These are phyloP conservation scores for Phyllotis vaccarum DNA, from an alignment of 2,797 vertebrate genomes.

Conservation along the genomic window DNA sequence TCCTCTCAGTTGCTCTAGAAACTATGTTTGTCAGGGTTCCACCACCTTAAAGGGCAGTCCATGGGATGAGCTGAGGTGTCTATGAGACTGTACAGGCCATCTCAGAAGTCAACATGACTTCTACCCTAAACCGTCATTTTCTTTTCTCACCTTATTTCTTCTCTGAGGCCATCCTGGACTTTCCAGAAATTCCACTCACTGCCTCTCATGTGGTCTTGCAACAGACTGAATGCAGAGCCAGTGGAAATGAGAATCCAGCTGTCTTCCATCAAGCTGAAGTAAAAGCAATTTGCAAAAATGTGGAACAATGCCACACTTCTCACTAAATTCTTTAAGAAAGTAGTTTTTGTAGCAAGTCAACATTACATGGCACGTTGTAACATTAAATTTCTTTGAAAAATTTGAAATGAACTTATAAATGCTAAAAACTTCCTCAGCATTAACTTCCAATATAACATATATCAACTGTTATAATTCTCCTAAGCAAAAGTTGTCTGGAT, in stretches of 20 bases:
- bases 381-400: conserved; percentile 40
- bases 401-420: conserved; percentile 38
- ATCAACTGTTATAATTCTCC: not conserved
- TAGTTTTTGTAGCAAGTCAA: conserved; percentile 20
- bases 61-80: not conserved
- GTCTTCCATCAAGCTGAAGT: conserved; percentile 65
- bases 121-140: conserved; percentile 20
- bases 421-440: not conserved
- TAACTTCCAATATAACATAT: not conserved
- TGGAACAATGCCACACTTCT: conserved; percentile 43
- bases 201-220: conserved; percentile 50
- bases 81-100: not conserved
- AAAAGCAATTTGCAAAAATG: conserved; percentile 61
- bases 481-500: conserved; percentile 26
- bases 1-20: not conserved
- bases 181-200: conserved; percentile 54
- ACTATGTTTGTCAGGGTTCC: not conserved
- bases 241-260: conserved; percentile 58
- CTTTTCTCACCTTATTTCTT: conserved; percentile 28
- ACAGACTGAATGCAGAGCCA: conserved; percentile 41
- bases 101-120: conserved; percentile 48
- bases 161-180: not conserved
- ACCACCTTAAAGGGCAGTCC: not conserved
- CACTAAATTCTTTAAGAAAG: conserved; percentile 42
- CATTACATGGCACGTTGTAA: conserved; percentile 8